Evolutionary conservation across 2,797 vertebrate species (phyloP).

Genomic region (Anolis apletophallus): DNA sequence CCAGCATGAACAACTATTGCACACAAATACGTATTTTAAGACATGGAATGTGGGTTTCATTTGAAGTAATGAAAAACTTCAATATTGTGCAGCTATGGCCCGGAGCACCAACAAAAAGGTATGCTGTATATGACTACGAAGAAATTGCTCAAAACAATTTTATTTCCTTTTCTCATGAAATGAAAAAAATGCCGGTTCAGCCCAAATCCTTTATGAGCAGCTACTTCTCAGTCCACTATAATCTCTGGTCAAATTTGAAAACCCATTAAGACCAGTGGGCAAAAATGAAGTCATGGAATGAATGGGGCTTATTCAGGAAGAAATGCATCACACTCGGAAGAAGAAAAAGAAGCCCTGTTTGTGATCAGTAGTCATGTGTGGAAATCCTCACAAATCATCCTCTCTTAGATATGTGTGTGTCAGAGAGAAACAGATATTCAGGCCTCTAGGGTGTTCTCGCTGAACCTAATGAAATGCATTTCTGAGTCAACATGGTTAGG

Average conservation of each 20-base stretch:
- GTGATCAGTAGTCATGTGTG: not conserved
- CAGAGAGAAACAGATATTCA: too few species aligned
- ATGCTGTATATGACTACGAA: not conserved
- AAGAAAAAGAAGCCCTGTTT: not conserved
- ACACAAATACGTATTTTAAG: slow-evolving; percentile 2
- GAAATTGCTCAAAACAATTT: not conserved
- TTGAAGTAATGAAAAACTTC: slow-evolving; percentile 2
- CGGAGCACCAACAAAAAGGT: not conserved
- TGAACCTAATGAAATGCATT: too few species aligned
- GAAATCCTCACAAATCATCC: not conserved
- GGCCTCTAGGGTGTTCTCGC: too few species aligned
- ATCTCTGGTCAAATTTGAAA: not conserved
- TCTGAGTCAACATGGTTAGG: not conserved
- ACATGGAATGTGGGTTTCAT: not conserved
- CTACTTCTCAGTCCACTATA: not conserved
- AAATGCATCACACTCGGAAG: not conserved
- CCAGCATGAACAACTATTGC: slow-evolving; percentile 14
- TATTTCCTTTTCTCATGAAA: not conserved
- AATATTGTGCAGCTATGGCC: slow-evolving; percentile 7
- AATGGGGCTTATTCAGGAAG: not conserved
- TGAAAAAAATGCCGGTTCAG: not conserved
- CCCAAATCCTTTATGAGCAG: not conserved
- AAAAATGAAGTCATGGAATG: not conserved
- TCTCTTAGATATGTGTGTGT: not conserved
- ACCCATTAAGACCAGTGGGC: not conserved